Evolutionary conservation across 2,113 vertebrate genomes (phyloP).

Genomic region (Neodontobutis hainanensis): DNA sequence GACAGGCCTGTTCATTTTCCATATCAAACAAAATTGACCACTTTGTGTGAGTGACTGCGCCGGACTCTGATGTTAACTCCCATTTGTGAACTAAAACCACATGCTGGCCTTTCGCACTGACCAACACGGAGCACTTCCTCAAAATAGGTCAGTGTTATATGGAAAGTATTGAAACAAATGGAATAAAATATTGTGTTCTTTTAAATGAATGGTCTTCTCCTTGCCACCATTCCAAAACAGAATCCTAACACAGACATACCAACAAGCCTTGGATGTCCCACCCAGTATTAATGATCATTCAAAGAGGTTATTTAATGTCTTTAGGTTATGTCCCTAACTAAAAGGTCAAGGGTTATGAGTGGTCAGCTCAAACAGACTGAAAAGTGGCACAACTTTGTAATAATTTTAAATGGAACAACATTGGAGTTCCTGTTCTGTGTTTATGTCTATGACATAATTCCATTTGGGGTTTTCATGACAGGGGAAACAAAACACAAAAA

Average conservation of each 20-base stretch:
- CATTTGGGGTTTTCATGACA: conserved; percentile 27
- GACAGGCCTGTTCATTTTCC: conserved; percentile 42
- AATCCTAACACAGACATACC: conserved; percentile 18
- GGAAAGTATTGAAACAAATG: conserved; percentile 48
- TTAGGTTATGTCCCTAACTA: conserved; percentile 28
- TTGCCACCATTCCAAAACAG: conserved; percentile 48
- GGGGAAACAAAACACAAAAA: conserved; percentile 51
- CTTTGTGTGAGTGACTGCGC: conserved; percentile 30
- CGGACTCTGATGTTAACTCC: conserved; percentile 23
- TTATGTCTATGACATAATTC: conserved; percentile 65
- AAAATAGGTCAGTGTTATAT: conserved; percentile 59
- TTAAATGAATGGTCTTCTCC: conserved; percentile 37
- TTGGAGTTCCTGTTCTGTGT: conserved; percentile 45
- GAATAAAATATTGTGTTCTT: conserved; percentile 34
- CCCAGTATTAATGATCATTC: conserved; percentile 60
- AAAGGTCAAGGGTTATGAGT: conserved; percentile 20
- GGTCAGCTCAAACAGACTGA: conserved; percentile 8
- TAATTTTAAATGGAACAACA: conserved; percentile 65
- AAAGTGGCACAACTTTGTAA: conserved; percentile 44
- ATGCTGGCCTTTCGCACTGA: conserved; percentile 35
- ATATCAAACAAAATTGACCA: conserved; percentile 32
- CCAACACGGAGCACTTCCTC: conserved; percentile 33
- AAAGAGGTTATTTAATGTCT: conserved; percentile 42
- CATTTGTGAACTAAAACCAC: conserved; percentile 41
- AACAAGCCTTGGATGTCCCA: conserved; percentile 32